Evolutionary conservation across 2,888 invertebrate genomes (phyloP).

Genomic region (Agonopterix subpropinquella): DNA sequence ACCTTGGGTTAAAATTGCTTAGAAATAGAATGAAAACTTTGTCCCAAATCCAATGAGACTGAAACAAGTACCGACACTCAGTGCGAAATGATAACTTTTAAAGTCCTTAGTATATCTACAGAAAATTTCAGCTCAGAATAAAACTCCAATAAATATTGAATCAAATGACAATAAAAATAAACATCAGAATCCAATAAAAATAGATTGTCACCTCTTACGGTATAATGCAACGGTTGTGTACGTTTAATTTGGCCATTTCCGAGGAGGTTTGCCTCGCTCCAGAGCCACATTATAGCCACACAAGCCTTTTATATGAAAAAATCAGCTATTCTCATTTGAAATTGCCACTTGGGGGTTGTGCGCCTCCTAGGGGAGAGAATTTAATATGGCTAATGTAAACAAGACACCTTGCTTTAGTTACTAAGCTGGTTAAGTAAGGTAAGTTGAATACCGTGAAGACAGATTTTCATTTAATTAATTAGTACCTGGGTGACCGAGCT

Average conservation of each 20-base stretch:
- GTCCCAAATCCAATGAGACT: no score
- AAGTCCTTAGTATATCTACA: no score
- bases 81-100: no score
- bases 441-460: neutral
- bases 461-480: neutral
- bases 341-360: conserved; percentile 36
- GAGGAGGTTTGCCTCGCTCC: conserved; percentile 24
- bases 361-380: conserved; percentile 26
- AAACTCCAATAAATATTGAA: conserved; percentile 2
- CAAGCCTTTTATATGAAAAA: conserved; percentile 44
- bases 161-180: conserved; percentile 13
- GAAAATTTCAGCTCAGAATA: neutral
- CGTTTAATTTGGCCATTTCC: conserved; percentile 41
- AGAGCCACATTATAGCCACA: conserved; percentile 32
- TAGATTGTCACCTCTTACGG: conserved; percentile 20
- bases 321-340: conserved; percentile 42
- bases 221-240: conserved; percentile 16
- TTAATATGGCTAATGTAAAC: conserved; percentile 28
- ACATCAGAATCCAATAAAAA: conserved; percentile 26
- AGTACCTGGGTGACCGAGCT: neutral
- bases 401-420: conserved; percentile 12
- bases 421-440: no score
- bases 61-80: no score
- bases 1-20: no score
- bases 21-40: no score